Evolutionary conservation across 2,113 vertebrate species (phyloP).

Genomic region (Ptyas mucosa): DNA sequence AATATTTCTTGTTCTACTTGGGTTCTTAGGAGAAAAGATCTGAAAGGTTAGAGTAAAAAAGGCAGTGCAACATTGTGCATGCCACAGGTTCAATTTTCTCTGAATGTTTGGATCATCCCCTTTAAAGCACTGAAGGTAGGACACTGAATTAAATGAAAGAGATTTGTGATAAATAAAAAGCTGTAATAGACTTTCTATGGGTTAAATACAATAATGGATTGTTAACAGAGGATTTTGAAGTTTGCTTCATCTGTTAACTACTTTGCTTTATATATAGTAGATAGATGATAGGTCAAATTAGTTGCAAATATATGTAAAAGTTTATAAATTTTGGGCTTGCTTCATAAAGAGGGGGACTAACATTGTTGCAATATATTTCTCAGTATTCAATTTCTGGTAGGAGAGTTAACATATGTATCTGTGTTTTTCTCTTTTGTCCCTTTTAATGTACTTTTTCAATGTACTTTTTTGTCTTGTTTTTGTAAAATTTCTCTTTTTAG

Average conservation of each 20-base stretch:
- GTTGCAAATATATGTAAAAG: not conserved
- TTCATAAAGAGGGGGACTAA: too few species aligned
- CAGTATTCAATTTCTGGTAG: too few species aligned
- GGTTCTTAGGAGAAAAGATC: not conserved
- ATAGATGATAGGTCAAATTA: too few species aligned
- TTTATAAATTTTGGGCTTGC: not conserved
- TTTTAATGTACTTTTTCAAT: too few species aligned
- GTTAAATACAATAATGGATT: not conserved
- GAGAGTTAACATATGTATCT: too few species aligned
- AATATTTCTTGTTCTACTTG: not conserved
- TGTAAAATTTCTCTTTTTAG: too few species aligned
- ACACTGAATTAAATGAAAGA: not conserved
- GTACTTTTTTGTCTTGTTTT: too few species aligned
- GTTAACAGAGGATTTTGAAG: not conserved
- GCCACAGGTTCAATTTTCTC: not conserved
- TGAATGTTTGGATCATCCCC: not conserved
- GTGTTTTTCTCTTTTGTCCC: too few species aligned
- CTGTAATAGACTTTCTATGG: not conserved
- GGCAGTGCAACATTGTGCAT: not conserved
- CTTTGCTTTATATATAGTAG: not conserved
- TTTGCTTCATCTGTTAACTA: not conserved
- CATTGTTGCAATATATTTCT: too few species aligned
- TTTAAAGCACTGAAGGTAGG: not conserved
- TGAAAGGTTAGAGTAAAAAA: not conserved
- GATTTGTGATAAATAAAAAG: not conserved